Percentiles rank a stretch among this genome's conserved stretches.
Evolutionary conservation across 2,113 vertebrate genomes (phyloP).

Genomic region (Galemys pyrenaicus): DNA sequence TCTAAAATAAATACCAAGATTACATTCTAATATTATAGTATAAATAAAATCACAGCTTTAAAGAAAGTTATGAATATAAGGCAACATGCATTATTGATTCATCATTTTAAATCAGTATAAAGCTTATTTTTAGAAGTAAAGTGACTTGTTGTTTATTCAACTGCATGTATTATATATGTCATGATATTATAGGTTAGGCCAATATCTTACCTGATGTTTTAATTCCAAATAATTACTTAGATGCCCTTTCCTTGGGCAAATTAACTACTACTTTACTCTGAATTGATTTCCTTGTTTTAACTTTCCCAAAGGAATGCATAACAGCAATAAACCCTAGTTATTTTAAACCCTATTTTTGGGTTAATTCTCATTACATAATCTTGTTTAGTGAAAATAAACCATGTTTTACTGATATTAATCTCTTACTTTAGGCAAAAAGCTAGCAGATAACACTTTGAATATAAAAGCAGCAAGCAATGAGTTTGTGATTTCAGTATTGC

Average conservation of each 20-base stretch:
- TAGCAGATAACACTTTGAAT: background rate
- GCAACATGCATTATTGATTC: background rate
- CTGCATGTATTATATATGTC: background rate
- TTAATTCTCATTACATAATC: background rate
- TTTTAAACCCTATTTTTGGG: background rate
- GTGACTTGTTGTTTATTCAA: background rate
- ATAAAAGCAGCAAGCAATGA: background rate
- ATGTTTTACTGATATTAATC: background rate
- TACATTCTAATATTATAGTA: slow-evolving; percentile 38
- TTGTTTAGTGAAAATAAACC: background rate
- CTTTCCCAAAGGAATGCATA: background rate
- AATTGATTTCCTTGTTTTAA: background rate
- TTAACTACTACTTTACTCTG: background rate
- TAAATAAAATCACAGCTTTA: background rate
- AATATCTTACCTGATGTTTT: background rate
- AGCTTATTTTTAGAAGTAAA: background rate
- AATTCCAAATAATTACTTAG: background rate
- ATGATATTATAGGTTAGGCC: background rate
- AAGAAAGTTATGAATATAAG: background rate
- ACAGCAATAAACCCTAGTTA: background rate
- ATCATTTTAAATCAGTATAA: slow-evolving; percentile 31
- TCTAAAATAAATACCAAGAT: background rate
- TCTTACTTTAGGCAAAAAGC: background rate
- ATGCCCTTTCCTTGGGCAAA: background rate
- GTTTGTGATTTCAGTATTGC: background rate